Conservation (phyloP, 2,797 vertebrate species). For the Aratinga solstitialis region DNA sequence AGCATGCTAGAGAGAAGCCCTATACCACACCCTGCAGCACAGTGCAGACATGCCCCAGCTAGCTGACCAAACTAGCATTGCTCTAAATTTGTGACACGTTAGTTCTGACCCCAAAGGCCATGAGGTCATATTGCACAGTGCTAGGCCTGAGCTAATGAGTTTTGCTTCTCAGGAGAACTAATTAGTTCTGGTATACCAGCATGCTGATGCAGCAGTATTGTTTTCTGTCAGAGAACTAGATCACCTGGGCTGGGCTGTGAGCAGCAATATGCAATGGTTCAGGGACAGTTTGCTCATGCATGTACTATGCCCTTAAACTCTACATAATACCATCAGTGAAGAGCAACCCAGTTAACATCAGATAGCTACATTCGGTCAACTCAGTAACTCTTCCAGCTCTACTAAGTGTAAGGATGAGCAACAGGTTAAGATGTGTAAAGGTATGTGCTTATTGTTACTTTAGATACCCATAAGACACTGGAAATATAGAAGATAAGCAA, state of each 20-base stretch:
- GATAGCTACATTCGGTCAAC: neutral
- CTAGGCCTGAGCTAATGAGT: neutral
- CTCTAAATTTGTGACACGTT: neutral
- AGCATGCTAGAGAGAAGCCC: neutral
- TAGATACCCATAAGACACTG: neutral
- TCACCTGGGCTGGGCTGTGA: neutral
- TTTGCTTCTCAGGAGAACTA: conserved; percentile 38
- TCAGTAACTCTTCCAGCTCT: neutral
- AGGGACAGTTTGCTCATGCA: neutral
- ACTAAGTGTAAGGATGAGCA: neutral
- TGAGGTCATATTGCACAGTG: neutral
- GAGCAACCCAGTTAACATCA: neutral
- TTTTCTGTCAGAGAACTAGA: neutral
- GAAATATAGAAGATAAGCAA: neutral
- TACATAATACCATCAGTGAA: neutral
- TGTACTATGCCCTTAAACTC: neutral
- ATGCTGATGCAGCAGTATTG: neutral
- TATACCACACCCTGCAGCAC: neutral
- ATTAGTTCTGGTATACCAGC: conserved; percentile 5
- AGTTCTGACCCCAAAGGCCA: neutral
- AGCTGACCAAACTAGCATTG: neutral
- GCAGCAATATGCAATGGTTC: neutral
- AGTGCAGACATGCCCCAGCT: neutral
- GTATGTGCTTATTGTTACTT: neutral
- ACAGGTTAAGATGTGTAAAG: neutral